Evolutionary conservation across 2,888 invertebrate genomes (phyloP).

Genomic region (Nowickia ferox): DNA sequence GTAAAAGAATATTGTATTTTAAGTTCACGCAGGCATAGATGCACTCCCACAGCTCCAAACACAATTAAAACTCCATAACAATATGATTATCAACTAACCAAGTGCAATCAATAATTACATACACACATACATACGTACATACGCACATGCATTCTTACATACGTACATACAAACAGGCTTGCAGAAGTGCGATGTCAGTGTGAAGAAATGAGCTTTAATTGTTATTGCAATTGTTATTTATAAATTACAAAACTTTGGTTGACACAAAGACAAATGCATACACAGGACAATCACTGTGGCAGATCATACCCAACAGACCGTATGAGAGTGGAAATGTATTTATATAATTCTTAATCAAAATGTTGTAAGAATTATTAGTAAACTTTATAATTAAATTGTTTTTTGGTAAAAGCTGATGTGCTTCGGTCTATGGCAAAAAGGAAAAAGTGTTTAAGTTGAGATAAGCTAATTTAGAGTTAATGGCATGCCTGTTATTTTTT

Average conservation of each 20-base stretch:
- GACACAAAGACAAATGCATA: background rate
- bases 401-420: background rate
- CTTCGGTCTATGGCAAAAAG: too few relatives aligned
- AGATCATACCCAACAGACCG: constrained; percentile 21
- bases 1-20: constrained; percentile 24
- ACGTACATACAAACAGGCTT: background rate
- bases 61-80: constrained; percentile 65
- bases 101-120: constrained; percentile 53
- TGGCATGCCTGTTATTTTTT: too few relatives aligned
- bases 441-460: too few relatives aligned
- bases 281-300: background rate
- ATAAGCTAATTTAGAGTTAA: too few relatives aligned
- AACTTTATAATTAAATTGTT: background rate
- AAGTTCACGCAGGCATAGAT: background rate
- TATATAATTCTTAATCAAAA: background rate
- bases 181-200: background rate
- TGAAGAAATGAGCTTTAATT: constrained; percentile 51
- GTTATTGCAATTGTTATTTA: constrained; percentile 49
- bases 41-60: constrained; percentile 24
- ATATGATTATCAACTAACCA: constrained; percentile 67
- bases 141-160: background rate
- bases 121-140: background rate
- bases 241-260: constrained; percentile 45
- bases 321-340: background rate
- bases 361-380: too few relatives aligned